Percentiles rank a stretch among this genome's conserved stretches.
phyloP scores from a whole-genome alignment of 2,888 invertebrate species.

The Sabatieria punctata region DNA sequence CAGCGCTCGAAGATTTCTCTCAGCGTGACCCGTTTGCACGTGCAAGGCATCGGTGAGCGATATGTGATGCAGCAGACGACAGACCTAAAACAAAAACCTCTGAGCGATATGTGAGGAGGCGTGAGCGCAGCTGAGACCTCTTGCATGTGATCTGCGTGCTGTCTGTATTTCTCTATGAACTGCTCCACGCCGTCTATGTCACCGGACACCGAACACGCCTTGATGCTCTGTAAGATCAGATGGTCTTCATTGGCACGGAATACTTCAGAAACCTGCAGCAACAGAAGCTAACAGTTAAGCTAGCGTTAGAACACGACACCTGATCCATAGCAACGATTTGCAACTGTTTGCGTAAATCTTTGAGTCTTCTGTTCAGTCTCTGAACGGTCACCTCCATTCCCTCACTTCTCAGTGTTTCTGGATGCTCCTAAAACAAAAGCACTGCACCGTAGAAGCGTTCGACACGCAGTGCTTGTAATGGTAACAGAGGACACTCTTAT shows the following conservation, averaged over 20 bases:
- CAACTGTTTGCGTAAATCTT: slow-evolving; percentile 32
- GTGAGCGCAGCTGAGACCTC: slow-evolving; percentile 49
- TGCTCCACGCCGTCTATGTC: slow-evolving; percentile 79
- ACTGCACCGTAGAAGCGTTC: too few species aligned
- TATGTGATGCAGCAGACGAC: slow-evolving; percentile 85
- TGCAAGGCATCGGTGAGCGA: slow-evolving; percentile 82
- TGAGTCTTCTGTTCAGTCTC: slow-evolving; percentile 23
- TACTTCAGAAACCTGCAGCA: slow-evolving; percentile 28
- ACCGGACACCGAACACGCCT: slow-evolving; percentile 45
- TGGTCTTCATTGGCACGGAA: slow-evolving; percentile 39
- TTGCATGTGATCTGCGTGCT: slow-evolving; percentile 92
- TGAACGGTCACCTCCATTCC: slow-evolving; percentile 28
- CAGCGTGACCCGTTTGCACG: slow-evolving; percentile 86
- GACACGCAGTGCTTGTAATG: too few species aligned
- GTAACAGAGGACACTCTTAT: too few species aligned
- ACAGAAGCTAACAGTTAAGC: not conserved
- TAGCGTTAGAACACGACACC: slow-evolving; percentile 20
- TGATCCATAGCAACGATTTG: slow-evolving; percentile 39
- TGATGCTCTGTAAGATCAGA: slow-evolving; percentile 28
- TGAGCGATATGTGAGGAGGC: not conserved
- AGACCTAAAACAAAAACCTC: slow-evolving; percentile 47
- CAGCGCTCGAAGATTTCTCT: slow-evolving; percentile 80
- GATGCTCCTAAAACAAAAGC: slow-evolving; percentile 11
- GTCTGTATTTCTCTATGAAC: slow-evolving; percentile 80
- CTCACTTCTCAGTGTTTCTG: slow-evolving; percentile 13